These are phyloP conservation scores for Microctonus hyperodae DNA, from an alignment of 2,888 invertebrate species.

Conservation along the genomic window DNA sequence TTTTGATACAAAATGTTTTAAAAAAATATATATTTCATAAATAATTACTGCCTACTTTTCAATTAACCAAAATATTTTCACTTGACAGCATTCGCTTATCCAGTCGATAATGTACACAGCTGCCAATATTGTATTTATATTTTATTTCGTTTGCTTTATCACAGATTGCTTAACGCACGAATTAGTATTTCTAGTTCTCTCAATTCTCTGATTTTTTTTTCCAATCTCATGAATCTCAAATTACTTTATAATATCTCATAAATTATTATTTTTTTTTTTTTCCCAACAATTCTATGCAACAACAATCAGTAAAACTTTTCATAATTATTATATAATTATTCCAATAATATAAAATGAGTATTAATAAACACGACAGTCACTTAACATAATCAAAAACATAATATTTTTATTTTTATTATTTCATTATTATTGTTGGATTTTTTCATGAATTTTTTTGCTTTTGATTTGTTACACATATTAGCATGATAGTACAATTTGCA, in stretches of 20 bases:
- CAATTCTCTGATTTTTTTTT: neutral
- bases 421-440: neutral
- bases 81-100: conserved; percentile 3
- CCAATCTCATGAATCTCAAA: neutral
- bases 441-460: neutral
- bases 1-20: conserved; percentile 5
- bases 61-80: conserved; percentile 6
- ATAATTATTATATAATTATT: no score
- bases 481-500: neutral
- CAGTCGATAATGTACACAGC: conserved; percentile 12
- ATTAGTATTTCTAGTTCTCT: no score
- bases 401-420: neutral
- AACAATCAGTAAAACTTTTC: no score
- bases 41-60: neutral
- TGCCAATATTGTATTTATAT: conserved; percentile 10
- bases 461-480: neutral
- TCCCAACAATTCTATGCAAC: no score
- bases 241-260: no score
- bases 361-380: neutral
- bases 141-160: conserved; percentile 2
- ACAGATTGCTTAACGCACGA: neutral
- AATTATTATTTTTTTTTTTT: no score
- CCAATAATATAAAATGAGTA: neutral
- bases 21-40: neutral
- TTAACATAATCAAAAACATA: neutral